Base-by-base conservation (phyloP, 2,113 vertebrate species). In the Spizaetus ornatus region DNA sequence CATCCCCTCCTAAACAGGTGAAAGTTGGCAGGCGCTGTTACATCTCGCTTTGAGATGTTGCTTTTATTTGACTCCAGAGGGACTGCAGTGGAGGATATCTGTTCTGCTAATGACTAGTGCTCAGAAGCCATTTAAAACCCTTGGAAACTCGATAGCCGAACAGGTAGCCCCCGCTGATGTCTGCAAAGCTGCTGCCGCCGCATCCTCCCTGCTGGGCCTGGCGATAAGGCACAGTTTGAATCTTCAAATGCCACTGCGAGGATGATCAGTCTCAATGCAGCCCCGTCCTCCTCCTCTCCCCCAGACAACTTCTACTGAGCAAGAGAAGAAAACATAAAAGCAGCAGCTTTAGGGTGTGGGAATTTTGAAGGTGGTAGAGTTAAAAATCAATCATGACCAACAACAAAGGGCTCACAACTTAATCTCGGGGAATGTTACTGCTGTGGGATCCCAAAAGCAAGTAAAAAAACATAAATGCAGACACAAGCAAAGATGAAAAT, bases 231-330 rank as follows among this genome's bases (percentile, higher is more conserved):
- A 71, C 94, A 92, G 92, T 25, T 92, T 55, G 94, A 84, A 47
- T 93, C 82, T 67, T 88, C 88, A 93, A 84, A 97, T 95, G 88
- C 79, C 80, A 74, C 90, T 0, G 40, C 67, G 79, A 83, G 74
- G 50, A 62, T 83, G 88, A 96, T 97, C 97, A 71, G 59, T 96
- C 82, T 94, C 92, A 45, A 74, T 88, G 90, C 79, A 88, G 86
- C 45, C 29, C 42, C 0, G 5, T 45, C 76, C 67, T 55, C 12
- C 78, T 84, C 17, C 76, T 86, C 86, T 77, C 38, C 63, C 84
- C 34, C 26, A 50, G 74, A 80, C 26, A 38, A 22, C 29, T 77
- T 81, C 38, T 80, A 3, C 69, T 17, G 45, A 84, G 73, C 61
- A 88, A 71, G 47, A 88, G 67, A 97, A 82, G 76, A 43, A 62